Percentiles rank a stretch among this genome's conserved stretches.
Conservation (phyloP, 2,888 invertebrate genomes). For the Minunthozetes semirufus region DNA sequence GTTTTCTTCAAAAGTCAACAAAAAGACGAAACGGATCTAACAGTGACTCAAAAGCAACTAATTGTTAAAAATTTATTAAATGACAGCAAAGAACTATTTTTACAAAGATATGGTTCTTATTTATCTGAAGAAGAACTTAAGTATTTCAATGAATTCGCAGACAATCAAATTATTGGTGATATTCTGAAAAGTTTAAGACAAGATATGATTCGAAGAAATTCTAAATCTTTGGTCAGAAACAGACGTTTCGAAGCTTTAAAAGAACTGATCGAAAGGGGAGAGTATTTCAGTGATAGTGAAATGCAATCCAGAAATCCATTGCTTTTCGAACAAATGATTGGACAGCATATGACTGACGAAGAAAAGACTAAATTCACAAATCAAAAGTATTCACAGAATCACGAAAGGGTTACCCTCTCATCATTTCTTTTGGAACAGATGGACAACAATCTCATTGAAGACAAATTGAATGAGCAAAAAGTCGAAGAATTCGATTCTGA, state of each 20-base stretch:
- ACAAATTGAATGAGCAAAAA: slow-evolving; percentile 53
- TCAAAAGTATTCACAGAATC: slow-evolving; percentile 48
- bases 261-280: slow-evolving; percentile 60
- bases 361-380: slow-evolving; percentile 56
- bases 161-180: slow-evolving; percentile 55
- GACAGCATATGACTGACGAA: slow-evolving; percentile 70
- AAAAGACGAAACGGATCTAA: slow-evolving; percentile 66
- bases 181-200: slow-evolving; percentile 50
- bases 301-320: slow-evolving; percentile 89
- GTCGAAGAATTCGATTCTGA: slow-evolving; percentile 47
- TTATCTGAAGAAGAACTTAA: slow-evolving; percentile 61
- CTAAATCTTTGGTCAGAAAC: slow-evolving; percentile 62
- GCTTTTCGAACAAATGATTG: slow-evolving; percentile 80
- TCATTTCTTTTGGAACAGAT: slow-evolving; percentile 72
- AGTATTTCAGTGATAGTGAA: slow-evolving; percentile 81
- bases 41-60: slow-evolving; percentile 60
- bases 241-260: slow-evolving; percentile 73
- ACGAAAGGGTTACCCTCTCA: slow-evolving; percentile 54
- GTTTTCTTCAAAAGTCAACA: slow-evolving; percentile 55
- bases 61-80: slow-evolving; percentile 61
- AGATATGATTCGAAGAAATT: slow-evolving; percentile 38
- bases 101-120: slow-evolving; percentile 68
- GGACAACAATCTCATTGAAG: slow-evolving; percentile 63
- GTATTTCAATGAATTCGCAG: slow-evolving; percentile 56
- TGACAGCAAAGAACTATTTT: slow-evolving; percentile 62